Percentiles rank a stretch among this genome's conserved stretches.
phyloP scores from a whole-genome alignment of 1,140 invertebrate species.

The Frieseomelitta varia region DNA sequence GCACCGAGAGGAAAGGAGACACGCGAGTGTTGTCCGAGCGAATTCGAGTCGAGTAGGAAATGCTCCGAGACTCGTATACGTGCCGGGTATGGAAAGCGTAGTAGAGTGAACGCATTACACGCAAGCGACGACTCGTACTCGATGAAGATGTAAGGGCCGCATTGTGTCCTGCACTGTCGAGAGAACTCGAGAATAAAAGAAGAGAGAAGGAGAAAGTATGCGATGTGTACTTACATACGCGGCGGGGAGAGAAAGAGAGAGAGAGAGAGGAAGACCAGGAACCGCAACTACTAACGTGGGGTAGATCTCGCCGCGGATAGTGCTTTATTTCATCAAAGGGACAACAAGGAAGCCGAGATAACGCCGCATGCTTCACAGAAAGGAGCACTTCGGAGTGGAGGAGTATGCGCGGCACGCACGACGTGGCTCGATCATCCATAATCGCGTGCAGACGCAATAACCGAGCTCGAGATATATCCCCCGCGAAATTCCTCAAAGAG shows the following conservation, averaged over 20 bases:
- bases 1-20: background rate
- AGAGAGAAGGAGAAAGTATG: background rate
- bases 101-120: slow-evolving; percentile 57
- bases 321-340: slow-evolving; percentile 70
- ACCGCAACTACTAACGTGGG: slow-evolving; percentile 63
- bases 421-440: slow-evolving; percentile 60
- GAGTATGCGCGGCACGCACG: slow-evolving; percentile 54
- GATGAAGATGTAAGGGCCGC: slow-evolving; percentile 63
- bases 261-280: slow-evolving; percentile 25
- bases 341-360: slow-evolving; percentile 68
- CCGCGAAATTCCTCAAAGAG: slow-evolving; percentile 32
- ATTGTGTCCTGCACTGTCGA: slow-evolving; percentile 60
- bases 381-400: slow-evolving; percentile 30
- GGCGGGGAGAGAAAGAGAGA: background rate
- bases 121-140: slow-evolving; percentile 63
- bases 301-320: slow-evolving; percentile 68
- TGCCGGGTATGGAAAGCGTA: slow-evolving; percentile 38
- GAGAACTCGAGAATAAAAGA: slow-evolving; percentile 35
- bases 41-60: slow-evolving; percentile 24
- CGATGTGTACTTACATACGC: background rate
- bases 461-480: slow-evolving; percentile 49
- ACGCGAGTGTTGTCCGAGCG: background rate
- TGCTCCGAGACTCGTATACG: background rate
- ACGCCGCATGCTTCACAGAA: slow-evolving; percentile 49
- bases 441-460: slow-evolving; percentile 35